Evolutionary conservation across 1,140 invertebrate species (phyloP), one percentile per base, ranked within the genome.

Genomic region (Eupristina koningsbergeri): DNA sequence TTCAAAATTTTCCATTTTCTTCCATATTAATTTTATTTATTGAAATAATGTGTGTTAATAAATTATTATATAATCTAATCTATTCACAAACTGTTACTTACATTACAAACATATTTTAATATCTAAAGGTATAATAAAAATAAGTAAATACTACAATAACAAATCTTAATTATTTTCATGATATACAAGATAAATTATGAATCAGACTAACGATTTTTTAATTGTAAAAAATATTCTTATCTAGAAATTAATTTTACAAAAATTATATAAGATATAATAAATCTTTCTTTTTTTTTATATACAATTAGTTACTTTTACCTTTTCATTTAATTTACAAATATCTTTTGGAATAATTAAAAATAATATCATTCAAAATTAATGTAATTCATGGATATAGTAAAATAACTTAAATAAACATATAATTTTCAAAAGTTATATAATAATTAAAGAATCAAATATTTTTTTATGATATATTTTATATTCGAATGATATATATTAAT

Each of bases 171-270:
- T 53, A 53, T 19, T 15, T 19, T 19, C 17, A 53, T 53, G 17
- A 53, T 15, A 53, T 15, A 17, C 17, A 53, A 53, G 50, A 53
- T 53, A 53, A 53, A 17, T 17, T 17, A 15, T 7, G 7, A 53
- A 17, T 53, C 50, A 53, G 7, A 53, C 9, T 53, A 5, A 26
- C 13, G 63, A 67, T 39, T 67, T 36, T 36, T 67, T 67, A 67
- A 67, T 67, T 67, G 29, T 36, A 19, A 67, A 39, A 19, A 67
- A 36, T 39, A 41, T 71, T 41, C 22, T 71, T 71, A 71, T 71
- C 67, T 3, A 69, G 31, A 39, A 36, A 69, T 36, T 67, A 19
- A 15, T 19, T 13, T 36, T 17, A 41, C 5, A 71, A 19, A n/a
- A 41, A 71, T 26, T 17, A 3, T 41, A 0, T 41, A 1, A 5